Conservation (phyloP, 2,888 invertebrate genomes). For the Candidula unifasciata region DNA sequence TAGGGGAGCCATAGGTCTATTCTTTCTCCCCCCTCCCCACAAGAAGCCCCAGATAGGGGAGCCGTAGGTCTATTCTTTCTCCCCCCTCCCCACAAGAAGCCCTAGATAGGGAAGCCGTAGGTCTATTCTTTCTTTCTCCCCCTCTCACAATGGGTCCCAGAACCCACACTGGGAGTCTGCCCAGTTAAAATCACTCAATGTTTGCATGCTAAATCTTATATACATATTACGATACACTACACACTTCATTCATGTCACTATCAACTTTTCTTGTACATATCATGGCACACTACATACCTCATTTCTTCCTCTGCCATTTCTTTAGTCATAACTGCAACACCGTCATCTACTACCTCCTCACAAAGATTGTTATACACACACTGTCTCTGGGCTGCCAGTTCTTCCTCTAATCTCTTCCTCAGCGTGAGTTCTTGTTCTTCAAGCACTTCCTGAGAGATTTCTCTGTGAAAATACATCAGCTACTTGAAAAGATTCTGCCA, state of each 20-base stretch:
- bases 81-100: too few relatives aligned
- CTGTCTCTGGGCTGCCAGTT: constrained; percentile 58
- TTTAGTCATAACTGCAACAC: constrained; percentile 43
- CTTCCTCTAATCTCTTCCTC: constrained; percentile 43
- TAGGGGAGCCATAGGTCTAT: too few relatives aligned
- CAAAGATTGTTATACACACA: constrained; percentile 52
- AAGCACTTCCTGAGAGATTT: constrained; percentile 56
- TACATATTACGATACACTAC: neutral
- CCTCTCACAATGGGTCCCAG: too few relatives aligned
- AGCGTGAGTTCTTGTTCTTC: constrained; percentile 54
- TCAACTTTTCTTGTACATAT: neutral
- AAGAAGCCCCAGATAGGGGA: too few relatives aligned
- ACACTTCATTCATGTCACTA: constrained; percentile 34
- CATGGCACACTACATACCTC: constrained; percentile 15
- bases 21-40: too few relatives aligned
- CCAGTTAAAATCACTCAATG: too few relatives aligned
- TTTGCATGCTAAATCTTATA: neutral
- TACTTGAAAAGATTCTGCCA: too few relatives aligned
- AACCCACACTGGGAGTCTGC: too few relatives aligned
- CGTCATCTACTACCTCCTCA: constrained; percentile 45
- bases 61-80: too few relatives aligned
- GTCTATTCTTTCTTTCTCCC: too few relatives aligned
- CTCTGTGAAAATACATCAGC: constrained; percentile 49
- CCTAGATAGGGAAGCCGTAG: too few relatives aligned
- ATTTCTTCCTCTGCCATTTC: constrained; percentile 34